Base-by-base conservation (phyloP, 2,113 vertebrate species). In the Oncorhynchus masou region DNA sequence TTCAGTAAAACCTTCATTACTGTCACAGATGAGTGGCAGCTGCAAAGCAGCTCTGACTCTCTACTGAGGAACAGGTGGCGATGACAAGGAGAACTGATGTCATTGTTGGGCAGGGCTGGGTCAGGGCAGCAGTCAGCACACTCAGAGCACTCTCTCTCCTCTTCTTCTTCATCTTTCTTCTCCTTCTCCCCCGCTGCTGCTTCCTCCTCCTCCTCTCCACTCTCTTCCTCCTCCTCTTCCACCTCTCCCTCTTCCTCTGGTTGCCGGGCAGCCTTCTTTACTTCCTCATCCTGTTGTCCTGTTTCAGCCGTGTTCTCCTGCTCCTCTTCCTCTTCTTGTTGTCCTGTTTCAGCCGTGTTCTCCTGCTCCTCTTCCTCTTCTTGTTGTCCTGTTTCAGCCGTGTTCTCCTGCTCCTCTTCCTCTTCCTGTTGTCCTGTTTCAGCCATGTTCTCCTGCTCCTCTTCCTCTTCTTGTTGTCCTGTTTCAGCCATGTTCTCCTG, bases 1-100 rank as follows among this genome's bases (percentile, higher is more conserved):
- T 86, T 92, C 70, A 95, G 86, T 66, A 96, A 91, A 0, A 90
- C 94, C 72, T 96, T 96, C 94, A 96, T 94, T 85, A 97, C 93
- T 49, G 96, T 92, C 2, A 91, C 84, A 0, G 95, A 94, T 0
- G 91, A 90, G 19, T 95, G 89, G 25, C 93, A 82, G 68, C 87
- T 91, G 73, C 25, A 77, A 3, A 91, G 92, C 20, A 95, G 82
- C 4, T 54, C 15, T 11, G 79, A 70, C 5, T 77, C 76, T 22
- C 6, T 71, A 12, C 77, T 87, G 11, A 62, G 0, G 54, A 31
- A 49, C 15, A 66, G 74, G 57, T 6, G 2, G 5, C 29, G 39
- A 19, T 24, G 2, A 4, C 15, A 45, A 7, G 67, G 16, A 20
- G 78, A 51, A 29, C 67, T 80, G 4, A 0, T 39, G 2, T 71